These are phyloP conservation scores for Prosopocoilus inquinatus DNA, from an alignment of 2,888 invertebrate species.

Conservation along the genomic window DNA sequence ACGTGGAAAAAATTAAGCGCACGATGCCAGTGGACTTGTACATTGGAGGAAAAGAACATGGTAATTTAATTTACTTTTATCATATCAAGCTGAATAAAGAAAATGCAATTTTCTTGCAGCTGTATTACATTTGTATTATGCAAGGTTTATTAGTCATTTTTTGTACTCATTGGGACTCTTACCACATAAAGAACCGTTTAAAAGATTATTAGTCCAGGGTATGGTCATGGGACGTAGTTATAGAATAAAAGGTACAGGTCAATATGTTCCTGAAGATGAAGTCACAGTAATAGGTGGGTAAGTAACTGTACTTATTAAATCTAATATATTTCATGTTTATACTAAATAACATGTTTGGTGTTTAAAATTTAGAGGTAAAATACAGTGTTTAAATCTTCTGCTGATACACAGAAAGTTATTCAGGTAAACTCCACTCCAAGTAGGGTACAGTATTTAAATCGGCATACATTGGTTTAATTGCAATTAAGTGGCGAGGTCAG, in stretches of 20 bases:
- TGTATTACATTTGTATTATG: slow-evolving; percentile 93
- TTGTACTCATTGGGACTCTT: slow-evolving; percentile 76
- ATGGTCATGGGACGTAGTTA: slow-evolving; percentile 89
- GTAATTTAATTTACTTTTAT: slow-evolving; percentile 25
- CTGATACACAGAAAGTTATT: neutral
- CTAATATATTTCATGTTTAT: neutral
- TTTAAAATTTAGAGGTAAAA: too few species aligned
- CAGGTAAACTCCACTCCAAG: too few species aligned
- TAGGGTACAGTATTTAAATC: too few species aligned
- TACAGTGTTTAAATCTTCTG: too few species aligned
- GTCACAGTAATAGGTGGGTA: slow-evolving; percentile 51
- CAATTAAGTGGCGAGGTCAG: too few species aligned
- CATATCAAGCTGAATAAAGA: neutral
- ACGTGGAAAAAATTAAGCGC: slow-evolving; percentile 55
- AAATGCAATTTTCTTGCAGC: slow-evolving; percentile 54
- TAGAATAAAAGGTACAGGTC: slow-evolving; percentile 70
- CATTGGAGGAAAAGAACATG: slow-evolving; percentile 95
- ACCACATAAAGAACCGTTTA: slow-evolving; percentile 83
- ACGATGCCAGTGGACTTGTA: slow-evolving; percentile 91
- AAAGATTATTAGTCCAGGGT: slow-evolving; percentile 89
- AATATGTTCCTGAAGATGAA: slow-evolving; percentile 71
- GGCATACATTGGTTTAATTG: too few species aligned
- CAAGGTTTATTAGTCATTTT: slow-evolving; percentile 92
- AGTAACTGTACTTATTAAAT: neutral
- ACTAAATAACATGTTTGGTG: slow-evolving; percentile 3